A percentile compares a stretch with the other conserved stretches of the same genome.
These are phyloP conservation scores for Macroteleia sp. DNA, from an alignment of 2,888 invertebrate genomes.

Conservation along the genomic window DNA sequence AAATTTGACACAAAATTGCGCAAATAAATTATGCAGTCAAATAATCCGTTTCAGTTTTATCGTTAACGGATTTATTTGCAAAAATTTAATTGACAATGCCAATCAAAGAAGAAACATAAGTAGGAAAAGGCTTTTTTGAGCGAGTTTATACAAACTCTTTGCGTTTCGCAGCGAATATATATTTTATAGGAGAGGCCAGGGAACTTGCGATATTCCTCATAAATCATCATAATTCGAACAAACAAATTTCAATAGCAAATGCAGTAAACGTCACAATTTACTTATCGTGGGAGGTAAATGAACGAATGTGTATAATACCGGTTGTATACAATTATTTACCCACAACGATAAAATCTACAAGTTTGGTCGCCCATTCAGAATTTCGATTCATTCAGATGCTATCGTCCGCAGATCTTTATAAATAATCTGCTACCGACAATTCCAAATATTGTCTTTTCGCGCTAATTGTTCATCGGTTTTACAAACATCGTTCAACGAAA, in stretches of 20 bases:
- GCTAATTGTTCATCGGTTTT: too few species aligned
- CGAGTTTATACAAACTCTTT: slow-evolving; percentile 14
- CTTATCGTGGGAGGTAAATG: too few species aligned
- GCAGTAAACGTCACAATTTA: slow-evolving; percentile 54
- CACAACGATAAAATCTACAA: slow-evolving; percentile 45
- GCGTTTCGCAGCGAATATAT: slow-evolving; percentile 3
- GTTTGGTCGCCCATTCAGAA: slow-evolving; percentile 14
- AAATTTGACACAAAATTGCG: background rate
- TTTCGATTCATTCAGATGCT: slow-evolving; percentile 12
- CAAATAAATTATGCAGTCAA: slow-evolving; percentile 5
- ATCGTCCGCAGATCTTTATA: slow-evolving; percentile 19
- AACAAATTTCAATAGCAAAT: slow-evolving; percentile 52
- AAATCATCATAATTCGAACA: slow-evolving; percentile 51
- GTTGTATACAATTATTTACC: slow-evolving; percentile 38
- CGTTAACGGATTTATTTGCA: background rate
- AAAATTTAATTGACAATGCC: slow-evolving; percentile 5
- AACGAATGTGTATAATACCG: too few species aligned
- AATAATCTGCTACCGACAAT: slow-evolving; percentile 17
- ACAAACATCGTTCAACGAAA: too few species aligned
- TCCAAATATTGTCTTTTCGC: background rate
- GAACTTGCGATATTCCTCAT: slow-evolving; percentile 5
- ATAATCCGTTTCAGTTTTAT: slow-evolving; percentile 2
- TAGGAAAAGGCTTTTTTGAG: background rate
- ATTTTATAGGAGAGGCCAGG: too few species aligned
- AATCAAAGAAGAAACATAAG: background rate